Base-by-base conservation (phyloP, 2,888 invertebrate genomes). In the Nineta flava region DNA sequence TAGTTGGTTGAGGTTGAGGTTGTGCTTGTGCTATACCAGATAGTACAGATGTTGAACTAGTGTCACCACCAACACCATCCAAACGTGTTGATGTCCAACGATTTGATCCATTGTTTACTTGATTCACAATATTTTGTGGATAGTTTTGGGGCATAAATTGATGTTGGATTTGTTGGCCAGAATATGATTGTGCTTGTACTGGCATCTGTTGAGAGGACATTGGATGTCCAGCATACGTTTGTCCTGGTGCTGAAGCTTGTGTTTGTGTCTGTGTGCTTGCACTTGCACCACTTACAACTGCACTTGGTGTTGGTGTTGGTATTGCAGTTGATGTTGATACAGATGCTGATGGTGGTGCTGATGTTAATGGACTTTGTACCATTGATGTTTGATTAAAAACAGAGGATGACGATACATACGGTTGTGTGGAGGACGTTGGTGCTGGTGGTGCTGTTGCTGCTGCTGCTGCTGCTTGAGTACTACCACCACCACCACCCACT, bases 351-450 rank as follows among this genome's bases (percentile, higher is more conserved):
- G 52, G 43, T 52, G 55, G 47, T 53, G 55, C 52, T 43, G 47
- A 42, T 53, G 53, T 32, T 46, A 46, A 7, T 42, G 51, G 49
- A 50, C 52, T 50, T 49, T 50, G 50, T 43, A 46, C 49, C 10
- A 47, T 46, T 43, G 51, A 21, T 46, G 51, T 9, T 17, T 13
- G 10, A 41, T 16, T 17, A 35, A 52, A 53, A 48, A 52, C 55
- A 9, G 52, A 52, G 49, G 55, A 53, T 48, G 53, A 53, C 45
- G 53, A 56, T 40, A 52, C 51, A 49, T 51, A 53, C 49, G 56
- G 58, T 46, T 56, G 57, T 42, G 55, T 50, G 41, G 52, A 49
- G 46, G 55, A 55, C 41, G 54, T 46, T 44, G 48, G 45, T 50
- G 50, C 44, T 48, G 51, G 43, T 50, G 51, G 15, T 48, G 43